A percentile compares a stretch with the other conserved stretches of the same genome.
phyloP scores from a whole-genome alignment of 2,797 vertebrate genomes.

The Aotus griseimembra region DNA sequence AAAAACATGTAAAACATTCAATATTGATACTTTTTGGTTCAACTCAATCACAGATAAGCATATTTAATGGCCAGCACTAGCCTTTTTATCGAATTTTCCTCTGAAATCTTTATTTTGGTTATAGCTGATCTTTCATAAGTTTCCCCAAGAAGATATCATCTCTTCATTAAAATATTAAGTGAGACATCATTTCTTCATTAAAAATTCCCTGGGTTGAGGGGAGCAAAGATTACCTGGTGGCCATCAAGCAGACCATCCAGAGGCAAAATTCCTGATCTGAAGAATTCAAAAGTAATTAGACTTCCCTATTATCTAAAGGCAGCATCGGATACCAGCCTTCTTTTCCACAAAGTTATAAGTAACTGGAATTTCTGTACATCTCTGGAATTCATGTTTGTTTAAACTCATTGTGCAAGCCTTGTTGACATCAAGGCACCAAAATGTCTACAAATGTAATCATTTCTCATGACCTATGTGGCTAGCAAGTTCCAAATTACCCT shows the following conservation, averaged over 20 bases:
- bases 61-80: neutral
- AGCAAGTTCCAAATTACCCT: neutral
- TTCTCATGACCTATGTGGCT: neutral
- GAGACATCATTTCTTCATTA: neutral
- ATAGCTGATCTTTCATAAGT: neutral
- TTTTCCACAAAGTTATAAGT: neutral
- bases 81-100: neutral
- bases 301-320: neutral
- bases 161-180: conserved; percentile 27
- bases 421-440: neutral
- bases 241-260: neutral
- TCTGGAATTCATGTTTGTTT: neutral
- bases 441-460: neutral
- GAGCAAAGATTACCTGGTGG: neutral
- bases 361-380: neutral
- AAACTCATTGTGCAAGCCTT: neutral
- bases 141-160: neutral
- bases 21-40: neutral
- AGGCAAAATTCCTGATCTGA: neutral
- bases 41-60: neutral
- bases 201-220: neutral
- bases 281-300: neutral
- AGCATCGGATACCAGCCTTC: neutral
- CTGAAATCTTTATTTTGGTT: neutral
- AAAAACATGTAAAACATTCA: neutral